Evolutionary conservation across 2,888 invertebrate species (phyloP).

Genomic region (Drosophila colorata): DNA sequence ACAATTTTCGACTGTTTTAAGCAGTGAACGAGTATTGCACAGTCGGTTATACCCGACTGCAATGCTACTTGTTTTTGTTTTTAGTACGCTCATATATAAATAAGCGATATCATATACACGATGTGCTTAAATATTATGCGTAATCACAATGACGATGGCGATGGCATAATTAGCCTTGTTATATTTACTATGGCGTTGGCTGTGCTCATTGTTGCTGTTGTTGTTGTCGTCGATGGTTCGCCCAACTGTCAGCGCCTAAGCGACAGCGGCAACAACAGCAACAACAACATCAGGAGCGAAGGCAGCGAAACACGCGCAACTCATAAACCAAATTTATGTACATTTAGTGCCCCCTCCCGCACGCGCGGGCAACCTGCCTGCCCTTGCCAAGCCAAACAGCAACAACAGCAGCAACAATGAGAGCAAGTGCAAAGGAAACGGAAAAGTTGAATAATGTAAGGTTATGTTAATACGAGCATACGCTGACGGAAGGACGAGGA

Average conservation of each 20-base stretch:
- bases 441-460: constrained; percentile 76
- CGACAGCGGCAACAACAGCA: constrained; percentile 8
- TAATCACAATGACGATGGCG: constrained; percentile 64
- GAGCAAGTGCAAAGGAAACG: constrained; percentile 62
- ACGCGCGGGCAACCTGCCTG: background rate
- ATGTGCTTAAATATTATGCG: constrained; percentile 58
- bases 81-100: constrained; percentile 3
- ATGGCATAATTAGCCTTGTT: constrained; percentile 74
- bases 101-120: constrained; percentile 19
- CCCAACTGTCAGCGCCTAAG: constrained; percentile 45
- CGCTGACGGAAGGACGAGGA: constrained; percentile 19
- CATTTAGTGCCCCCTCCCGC: constrained; percentile 42
- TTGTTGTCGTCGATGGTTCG: constrained; percentile 31
- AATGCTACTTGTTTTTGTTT: no score
- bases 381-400: constrained; percentile 16
- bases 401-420: constrained; percentile 12
- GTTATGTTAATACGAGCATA: constrained; percentile 65
- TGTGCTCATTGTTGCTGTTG: constrained; percentile 15
- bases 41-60: no score
- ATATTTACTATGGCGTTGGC: constrained; percentile 38
- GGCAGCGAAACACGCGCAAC: constrained; percentile 58
- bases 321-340: constrained; percentile 71
- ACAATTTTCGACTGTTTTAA: no score
- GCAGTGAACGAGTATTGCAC: no score
- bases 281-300: constrained; percentile 19